A percentile compares a stretch with the other conserved stretches of the same genome.
Conservation (phyloP, 2,113 vertebrate species). For the Trachemys scripta region DNA sequence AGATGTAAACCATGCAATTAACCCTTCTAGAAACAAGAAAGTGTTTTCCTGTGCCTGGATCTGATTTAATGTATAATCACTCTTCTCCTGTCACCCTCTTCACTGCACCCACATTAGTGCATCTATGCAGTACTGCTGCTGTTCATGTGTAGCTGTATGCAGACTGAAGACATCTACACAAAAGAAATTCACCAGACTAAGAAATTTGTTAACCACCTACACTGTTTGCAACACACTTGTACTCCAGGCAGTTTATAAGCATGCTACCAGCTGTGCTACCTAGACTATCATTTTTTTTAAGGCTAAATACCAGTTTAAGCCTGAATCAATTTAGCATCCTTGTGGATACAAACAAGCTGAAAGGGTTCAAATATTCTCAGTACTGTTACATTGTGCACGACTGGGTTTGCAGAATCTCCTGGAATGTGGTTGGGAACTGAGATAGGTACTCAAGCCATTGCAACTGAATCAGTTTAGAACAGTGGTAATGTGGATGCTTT, state of each 20-base stretch:
- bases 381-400: neutral
- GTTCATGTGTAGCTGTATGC: neutral
- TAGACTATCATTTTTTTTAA: neutral
- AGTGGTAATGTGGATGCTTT: neutral
- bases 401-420: neutral
- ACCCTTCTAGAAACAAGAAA: neutral
- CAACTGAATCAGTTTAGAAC: neutral
- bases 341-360: neutral
- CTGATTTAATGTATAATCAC: neutral
- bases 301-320: neutral
- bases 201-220: neutral
- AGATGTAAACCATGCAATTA: conserved; percentile 22
- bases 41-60: neutral
- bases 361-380: neutral
- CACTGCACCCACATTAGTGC: neutral
- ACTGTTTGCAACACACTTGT: neutral
- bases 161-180: neutral
- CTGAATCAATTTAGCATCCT: neutral
- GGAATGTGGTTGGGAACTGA: neutral
- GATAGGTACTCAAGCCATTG: neutral
- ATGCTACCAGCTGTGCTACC: neutral
- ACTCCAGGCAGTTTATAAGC: neutral
- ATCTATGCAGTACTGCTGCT: neutral
- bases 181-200: neutral
- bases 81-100: neutral